Evolutionary conservation across 92 coral and sea anemone species (phyloP).

Genomic region (Muricea muricata): DNA sequence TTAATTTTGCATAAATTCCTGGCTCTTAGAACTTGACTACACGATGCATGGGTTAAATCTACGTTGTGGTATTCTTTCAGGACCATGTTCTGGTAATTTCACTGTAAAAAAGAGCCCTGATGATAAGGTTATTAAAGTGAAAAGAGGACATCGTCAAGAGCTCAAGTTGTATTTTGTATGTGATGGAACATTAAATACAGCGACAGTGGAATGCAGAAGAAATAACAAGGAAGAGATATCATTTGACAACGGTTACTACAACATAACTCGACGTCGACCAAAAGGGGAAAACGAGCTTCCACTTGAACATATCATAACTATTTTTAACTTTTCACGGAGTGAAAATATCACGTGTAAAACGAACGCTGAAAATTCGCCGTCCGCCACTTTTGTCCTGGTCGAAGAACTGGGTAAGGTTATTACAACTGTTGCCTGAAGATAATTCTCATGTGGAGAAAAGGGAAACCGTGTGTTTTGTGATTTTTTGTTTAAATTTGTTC

Average conservation of each 20-base stretch:
- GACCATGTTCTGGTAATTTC: background rate
- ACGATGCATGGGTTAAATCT: too few relatives aligned
- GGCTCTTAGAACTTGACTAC: background rate
- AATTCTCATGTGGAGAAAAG: too few relatives aligned
- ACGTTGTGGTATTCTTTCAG: background rate
- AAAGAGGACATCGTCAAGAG: background rate
- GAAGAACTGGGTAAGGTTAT: slow-evolving; percentile 4
- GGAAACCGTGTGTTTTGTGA: too few relatives aligned
- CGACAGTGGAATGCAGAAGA: background rate
- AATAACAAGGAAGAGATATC: background rate
- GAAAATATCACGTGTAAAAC: background rate
- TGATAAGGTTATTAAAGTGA: background rate
- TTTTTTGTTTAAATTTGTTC: too few relatives aligned
- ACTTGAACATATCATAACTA: background rate
- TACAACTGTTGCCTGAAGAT: too few relatives aligned
- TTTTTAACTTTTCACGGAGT: background rate
- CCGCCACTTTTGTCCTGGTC: background rate
- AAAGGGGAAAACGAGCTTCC: background rate
- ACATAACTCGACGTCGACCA: background rate
- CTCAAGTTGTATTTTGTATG: background rate
- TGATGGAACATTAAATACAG: background rate
- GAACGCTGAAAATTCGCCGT: background rate
- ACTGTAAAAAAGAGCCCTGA: background rate
- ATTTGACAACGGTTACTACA: background rate
- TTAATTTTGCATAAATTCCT: background rate